Conservation (phyloP, 2,797 vertebrate genomes). For the Alca torda region DNA sequence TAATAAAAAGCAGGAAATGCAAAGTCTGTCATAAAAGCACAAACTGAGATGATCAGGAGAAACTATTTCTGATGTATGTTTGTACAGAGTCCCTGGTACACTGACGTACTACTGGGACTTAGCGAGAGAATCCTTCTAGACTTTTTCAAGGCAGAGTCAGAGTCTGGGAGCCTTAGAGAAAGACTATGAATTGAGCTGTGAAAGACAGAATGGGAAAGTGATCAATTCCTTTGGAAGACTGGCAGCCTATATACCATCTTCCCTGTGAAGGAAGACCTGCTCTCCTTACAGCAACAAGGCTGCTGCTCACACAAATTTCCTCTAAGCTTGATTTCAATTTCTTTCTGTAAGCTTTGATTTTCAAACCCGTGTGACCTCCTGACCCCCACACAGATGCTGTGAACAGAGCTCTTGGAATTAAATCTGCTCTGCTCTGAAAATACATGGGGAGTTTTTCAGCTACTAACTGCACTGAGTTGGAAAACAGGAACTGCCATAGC, state of each 20-base stretch:
- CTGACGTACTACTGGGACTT: not conserved
- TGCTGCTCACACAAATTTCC: not conserved
- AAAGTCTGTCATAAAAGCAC: not conserved
- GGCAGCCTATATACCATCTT: not conserved
- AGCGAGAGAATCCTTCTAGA: not conserved
- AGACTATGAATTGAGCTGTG: not conserved
- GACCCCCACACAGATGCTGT: not conserved
- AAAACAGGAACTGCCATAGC: not conserved
- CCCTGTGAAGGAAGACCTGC: not conserved
- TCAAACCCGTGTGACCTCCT: not conserved
- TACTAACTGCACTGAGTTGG: not conserved
- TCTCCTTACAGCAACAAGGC: not conserved
- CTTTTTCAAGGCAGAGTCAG: not conserved
- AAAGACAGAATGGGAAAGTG: not conserved
- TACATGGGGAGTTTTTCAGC: not conserved
- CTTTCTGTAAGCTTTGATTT: constrained; percentile 2
- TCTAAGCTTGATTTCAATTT: constrained; percentile 2
- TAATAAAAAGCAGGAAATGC: not conserved
- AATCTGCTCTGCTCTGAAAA: not conserved
- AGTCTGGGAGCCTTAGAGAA: not conserved
- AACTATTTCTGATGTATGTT: not conserved
- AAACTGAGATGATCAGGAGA: not conserved
- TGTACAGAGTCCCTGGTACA: not conserved
- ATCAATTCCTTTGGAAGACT: not conserved
- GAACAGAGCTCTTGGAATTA: constrained; percentile 46